phyloP scores from a whole-genome alignment of 2,888 invertebrate species.

The Cantharis nigra region DNA sequence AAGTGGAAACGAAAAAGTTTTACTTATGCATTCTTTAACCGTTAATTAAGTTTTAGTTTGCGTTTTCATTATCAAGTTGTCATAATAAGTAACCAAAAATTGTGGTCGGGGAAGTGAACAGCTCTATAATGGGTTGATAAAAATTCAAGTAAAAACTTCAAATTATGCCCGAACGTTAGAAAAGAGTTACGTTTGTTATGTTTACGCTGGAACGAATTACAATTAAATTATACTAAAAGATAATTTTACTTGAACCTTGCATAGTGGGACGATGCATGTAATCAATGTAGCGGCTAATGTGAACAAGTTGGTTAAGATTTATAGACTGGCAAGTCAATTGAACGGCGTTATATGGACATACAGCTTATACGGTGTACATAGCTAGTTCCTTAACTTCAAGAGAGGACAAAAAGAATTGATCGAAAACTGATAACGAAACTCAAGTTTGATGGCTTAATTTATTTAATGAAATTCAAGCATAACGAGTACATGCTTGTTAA shows the following conservation, averaged over 20 bases:
- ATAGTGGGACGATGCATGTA: constrained; percentile 51
- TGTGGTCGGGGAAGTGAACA: not conserved
- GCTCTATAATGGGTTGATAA: not conserved
- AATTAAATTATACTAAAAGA: constrained; percentile 31
- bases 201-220: constrained; percentile 6
- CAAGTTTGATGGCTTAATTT: constrained; percentile 32
- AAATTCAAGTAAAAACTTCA: not conserved
- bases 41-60: not conserved
- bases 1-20: not conserved
- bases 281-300: constrained; percentile 55
- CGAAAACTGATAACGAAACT: constrained; percentile 25
- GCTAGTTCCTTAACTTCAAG: constrained; percentile 44
- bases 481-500: not conserved
- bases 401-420: constrained; percentile 40
- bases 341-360: constrained; percentile 48
- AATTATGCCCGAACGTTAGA: not conserved
- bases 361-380: constrained; percentile 37
- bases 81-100: not conserved
- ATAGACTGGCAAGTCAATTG: constrained; percentile 54
- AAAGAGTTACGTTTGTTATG: not conserved
- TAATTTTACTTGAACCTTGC: constrained; percentile 34
- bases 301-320: constrained; percentile 53
- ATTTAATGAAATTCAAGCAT: constrained; percentile 10
- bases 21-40: not conserved
- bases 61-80: not conserved